These are phyloP conservation scores for Busseola fusca DNA, from an alignment of 2,888 invertebrate species.

Conservation along the genomic window DNA sequence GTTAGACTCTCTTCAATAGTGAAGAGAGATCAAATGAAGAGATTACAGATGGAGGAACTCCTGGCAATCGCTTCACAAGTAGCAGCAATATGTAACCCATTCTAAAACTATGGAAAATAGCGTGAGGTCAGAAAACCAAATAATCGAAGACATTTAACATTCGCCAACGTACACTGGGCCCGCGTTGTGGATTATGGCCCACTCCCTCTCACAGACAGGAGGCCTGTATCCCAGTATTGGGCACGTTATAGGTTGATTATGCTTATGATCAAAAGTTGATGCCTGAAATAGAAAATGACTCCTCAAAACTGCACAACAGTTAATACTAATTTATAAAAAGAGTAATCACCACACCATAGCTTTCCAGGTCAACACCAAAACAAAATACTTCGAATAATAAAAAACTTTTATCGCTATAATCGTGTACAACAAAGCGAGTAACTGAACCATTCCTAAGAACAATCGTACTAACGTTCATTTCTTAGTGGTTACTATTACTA, in stretches of 20 bases:
- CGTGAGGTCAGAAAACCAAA: no score
- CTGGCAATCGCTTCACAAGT: no score
- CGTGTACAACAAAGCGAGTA: conserved; percentile 31
- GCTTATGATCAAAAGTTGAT: not conserved
- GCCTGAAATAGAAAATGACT: not conserved
- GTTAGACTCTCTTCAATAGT: no score
- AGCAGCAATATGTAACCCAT: not conserved
- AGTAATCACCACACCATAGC: not conserved
- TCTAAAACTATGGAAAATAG: no score
- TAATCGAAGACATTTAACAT: not conserved
- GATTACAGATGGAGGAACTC: not conserved
- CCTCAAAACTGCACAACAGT: not conserved
- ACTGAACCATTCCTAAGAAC: conserved; percentile 41
- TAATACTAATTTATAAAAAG: not conserved
- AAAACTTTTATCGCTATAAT: conserved; percentile 38
- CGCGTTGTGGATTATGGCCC: not conserved
- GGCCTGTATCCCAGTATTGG: no score
- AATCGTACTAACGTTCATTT: conserved; percentile 34
- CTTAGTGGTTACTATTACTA: conserved; percentile 17
- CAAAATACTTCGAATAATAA: conserved; percentile 24
- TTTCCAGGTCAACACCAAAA: conserved; percentile 24
- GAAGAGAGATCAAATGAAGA: not conserved
- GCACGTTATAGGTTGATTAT: not conserved
- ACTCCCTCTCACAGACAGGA: no score
- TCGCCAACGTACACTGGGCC: not conserved